Evolutionary conservation across 2,113 vertebrate genomes (phyloP).

Genomic region (Orycteropus afer): DNA sequence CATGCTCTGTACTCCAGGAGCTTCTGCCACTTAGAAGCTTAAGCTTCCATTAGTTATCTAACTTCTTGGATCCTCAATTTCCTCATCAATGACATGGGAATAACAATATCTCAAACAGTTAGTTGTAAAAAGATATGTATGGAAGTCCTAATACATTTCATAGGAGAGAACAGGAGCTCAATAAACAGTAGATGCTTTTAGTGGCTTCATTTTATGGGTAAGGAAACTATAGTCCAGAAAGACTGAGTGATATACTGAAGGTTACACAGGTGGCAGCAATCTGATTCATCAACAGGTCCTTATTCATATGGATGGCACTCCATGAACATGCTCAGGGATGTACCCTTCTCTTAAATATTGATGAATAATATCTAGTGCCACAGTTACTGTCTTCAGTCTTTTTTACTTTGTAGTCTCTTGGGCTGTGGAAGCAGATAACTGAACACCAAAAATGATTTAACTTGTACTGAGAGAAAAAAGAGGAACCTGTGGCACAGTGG

Average conservation of each 20-base stretch:
- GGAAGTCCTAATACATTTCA: too few relatives aligned
- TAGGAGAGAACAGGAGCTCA: neutral
- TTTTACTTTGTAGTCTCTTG: neutral
- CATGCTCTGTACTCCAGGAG: neutral
- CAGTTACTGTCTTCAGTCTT: neutral
- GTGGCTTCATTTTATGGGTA: conserved; percentile 1
- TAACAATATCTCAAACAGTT: neutral
- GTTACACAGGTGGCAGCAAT: neutral
- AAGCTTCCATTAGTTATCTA: neutral
- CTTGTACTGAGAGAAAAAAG: neutral
- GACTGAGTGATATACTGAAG: neutral
- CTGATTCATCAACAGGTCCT: neutral
- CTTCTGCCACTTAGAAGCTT: neutral
- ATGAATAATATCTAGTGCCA: neutral
- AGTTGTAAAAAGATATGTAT: neutral
- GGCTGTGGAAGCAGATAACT: neutral
- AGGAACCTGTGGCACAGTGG: neutral
- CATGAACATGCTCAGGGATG: neutral
- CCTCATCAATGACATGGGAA: neutral
- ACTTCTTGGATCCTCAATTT: neutral
- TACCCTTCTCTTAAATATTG: neutral
- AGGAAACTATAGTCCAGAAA: neutral
- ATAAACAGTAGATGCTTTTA: neutral
- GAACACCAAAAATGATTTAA: conserved; percentile 12
- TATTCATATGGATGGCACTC: neutral